Conservation (phyloP, 2,113 vertebrate genomes). For the Syngnathus scovelli region DNA sequence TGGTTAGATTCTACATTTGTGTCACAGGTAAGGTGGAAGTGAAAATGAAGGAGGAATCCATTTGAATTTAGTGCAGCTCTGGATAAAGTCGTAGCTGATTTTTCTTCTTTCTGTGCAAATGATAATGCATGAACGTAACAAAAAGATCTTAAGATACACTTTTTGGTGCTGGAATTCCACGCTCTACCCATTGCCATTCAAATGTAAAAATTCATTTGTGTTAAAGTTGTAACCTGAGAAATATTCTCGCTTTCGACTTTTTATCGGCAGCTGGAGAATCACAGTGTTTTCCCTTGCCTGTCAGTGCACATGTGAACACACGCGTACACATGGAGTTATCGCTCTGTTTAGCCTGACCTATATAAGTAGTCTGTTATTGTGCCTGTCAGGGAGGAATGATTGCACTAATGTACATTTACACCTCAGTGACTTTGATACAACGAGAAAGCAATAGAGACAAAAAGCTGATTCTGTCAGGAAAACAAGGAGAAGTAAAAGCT, state of each 20-base stretch:
- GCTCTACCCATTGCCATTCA: not conserved
- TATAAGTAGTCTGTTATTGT: conserved; percentile 37
- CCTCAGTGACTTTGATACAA: conserved; percentile 47
- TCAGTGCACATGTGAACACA: conserved; percentile 18
- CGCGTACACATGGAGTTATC: conserved; percentile 11
- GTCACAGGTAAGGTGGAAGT: too few species aligned
- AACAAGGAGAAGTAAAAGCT: conserved; percentile 11
- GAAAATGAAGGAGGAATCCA: too few species aligned
- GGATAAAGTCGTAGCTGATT: too few species aligned
- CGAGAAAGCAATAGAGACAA: conserved; percentile 25
- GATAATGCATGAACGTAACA: too few species aligned
- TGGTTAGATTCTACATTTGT: too few species aligned
- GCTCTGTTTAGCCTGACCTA: conserved; percentile 50
- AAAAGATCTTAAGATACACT: not conserved
- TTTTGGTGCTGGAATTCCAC: not conserved
- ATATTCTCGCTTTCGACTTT: conserved; percentile 11
- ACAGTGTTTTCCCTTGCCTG: conserved; percentile 3
- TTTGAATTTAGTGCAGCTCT: too few species aligned
- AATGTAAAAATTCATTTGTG: not conserved
- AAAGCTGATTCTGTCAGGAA: not conserved
- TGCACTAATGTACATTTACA: conserved; percentile 48
- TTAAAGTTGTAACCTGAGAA: conserved; percentile 6
- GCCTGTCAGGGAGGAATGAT: conserved; percentile 42
- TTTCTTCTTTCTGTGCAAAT: too few species aligned
- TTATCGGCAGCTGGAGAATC: conserved; percentile 8